Percentiles rank a stretch among this genome's conserved stretches.
Evolutionary conservation across 2,888 invertebrate genomes (phyloP).

Genomic region (Tetheella fluctuosa): DNA sequence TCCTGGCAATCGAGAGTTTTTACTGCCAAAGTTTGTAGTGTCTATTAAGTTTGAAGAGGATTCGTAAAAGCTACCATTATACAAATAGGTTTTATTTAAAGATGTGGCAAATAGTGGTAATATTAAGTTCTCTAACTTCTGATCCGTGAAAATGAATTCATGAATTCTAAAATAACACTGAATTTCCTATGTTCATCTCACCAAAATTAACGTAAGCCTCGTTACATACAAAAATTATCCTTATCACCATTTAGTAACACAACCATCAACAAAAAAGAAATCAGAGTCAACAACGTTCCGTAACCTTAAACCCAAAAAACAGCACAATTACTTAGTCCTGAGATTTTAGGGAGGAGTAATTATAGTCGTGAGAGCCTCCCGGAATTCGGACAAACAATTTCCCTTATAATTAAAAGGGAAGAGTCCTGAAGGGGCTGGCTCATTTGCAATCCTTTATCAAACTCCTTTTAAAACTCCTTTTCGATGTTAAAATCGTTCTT

Average conservation of each 20-base stretch:
- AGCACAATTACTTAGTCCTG: constrained; percentile 51
- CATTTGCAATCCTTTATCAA: constrained; percentile 78
- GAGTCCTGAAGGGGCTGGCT: constrained; percentile 48
- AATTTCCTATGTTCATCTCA: too few relatives aligned
- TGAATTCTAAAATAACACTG: too few relatives aligned
- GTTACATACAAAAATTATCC: too few relatives aligned
- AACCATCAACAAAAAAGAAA: constrained; percentile 19
- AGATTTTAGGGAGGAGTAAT: constrained; percentile 64
- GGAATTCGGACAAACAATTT: constrained; percentile 74
- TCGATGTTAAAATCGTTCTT: constrained; percentile 56
- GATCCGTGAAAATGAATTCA: too few relatives aligned
- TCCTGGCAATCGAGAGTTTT: constrained; percentile 8
- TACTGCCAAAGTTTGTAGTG: constrained; percentile 12
- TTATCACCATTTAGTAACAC: not conserved
- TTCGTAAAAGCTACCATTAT: constrained; percentile 7
- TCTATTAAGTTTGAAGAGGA: constrained; percentile 4
- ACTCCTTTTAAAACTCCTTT: constrained; percentile 52
- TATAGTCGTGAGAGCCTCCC: constrained; percentile 51
- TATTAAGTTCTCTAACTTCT: too few relatives aligned
- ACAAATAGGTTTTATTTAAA: not conserved
- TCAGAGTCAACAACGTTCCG: constrained; percentile 27
- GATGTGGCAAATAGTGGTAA: too few relatives aligned
- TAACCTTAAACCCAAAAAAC: constrained; percentile 43
- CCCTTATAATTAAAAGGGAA: constrained; percentile 75
- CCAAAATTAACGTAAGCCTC: too few relatives aligned